Evolutionary conservation across 2,797 vertebrate genomes (phyloP).

Genomic region (Salmo trutta): DNA sequence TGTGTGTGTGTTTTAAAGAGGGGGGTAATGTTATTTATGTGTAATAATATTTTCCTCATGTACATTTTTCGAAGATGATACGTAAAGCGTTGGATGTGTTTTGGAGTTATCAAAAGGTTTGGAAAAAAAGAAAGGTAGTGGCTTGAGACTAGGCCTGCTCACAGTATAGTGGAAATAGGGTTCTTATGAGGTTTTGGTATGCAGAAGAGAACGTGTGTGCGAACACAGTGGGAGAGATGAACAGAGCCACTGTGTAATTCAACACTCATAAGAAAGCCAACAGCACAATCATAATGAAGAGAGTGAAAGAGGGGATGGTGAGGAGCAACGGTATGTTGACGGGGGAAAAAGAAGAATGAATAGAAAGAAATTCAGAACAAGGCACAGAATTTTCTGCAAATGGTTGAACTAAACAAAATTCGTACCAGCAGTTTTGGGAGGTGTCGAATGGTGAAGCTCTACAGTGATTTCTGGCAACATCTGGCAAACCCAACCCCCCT

Average conservation of each 20-base stretch:
- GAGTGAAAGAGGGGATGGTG: slow-evolving; percentile 35
- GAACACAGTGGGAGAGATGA: slow-evolving; percentile 64
- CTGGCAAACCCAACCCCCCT: slow-evolving; percentile 73
- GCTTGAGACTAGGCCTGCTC: slow-evolving; percentile 69
- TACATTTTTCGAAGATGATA: slow-evolving; percentile 64
- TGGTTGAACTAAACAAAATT: slow-evolving; percentile 87
- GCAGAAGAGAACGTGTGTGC: slow-evolving; percentile 58
- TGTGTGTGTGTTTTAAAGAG: slow-evolving; percentile 3
- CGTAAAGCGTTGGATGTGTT: slow-evolving; percentile 65
- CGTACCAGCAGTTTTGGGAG: slow-evolving; percentile 84
- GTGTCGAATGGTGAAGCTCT: slow-evolving; percentile 94
- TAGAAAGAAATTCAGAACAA: slow-evolving; percentile 87
- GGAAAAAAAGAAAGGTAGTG: slow-evolving; percentile 38
- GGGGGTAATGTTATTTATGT: slow-evolving; percentile 20
- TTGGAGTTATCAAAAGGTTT: slow-evolving; percentile 48
- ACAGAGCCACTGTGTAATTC: slow-evolving; percentile 68
- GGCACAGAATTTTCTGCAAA: slow-evolving; percentile 99
- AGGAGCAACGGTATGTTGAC: slow-evolving; percentile 48
- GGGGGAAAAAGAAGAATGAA: slow-evolving; percentile 56
- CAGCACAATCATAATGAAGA: slow-evolving; percentile 62
- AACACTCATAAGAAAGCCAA: slow-evolving; percentile 74
- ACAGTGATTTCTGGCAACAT: slow-evolving; percentile 86
- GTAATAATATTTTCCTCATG: slow-evolving; percentile 40
- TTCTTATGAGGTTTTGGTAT: slow-evolving; percentile 61
- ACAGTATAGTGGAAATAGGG: slow-evolving; percentile 71